Evolutionary conservation across 2,797 vertebrate species (phyloP), one percentile per base, ranked within the genome.

Genomic region (Moxostoma hubbsi): DNA sequence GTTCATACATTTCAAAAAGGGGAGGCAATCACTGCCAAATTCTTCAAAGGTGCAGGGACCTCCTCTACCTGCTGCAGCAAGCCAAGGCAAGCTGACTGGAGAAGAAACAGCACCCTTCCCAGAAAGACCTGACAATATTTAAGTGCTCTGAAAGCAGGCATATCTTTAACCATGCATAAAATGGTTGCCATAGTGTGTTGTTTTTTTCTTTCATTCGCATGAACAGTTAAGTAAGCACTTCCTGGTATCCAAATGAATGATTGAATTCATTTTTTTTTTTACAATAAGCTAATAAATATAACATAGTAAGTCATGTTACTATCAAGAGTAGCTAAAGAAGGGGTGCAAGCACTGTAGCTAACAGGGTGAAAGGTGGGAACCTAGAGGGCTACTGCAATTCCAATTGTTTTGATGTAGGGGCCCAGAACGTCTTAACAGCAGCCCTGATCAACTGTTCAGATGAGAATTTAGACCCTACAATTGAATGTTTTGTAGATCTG

Each of bases 51-150:
- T 89, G 87, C 57, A 74, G 45, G 65, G 79, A 85, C 85, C 86
- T 90, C 89, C 86, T 92, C 84, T 82, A 82, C 87, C 80, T 88
- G 82, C 79, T 69, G 54, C 59, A 86, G 86, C 93, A 92, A 93
- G 93, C 93, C 87, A 75, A 57, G 85, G 86, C 93, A 93, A 69
- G 93, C 83, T 62, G 81, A 83, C 69, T 47, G 50, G 83, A 75
- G 88, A 88, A 88, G 89, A 90, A 80, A 90, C 76, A 88, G 82
- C 91, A 86, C 90, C 91, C 82, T 13, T 89, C 79, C 64, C 51
- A 57, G 88, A 77, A 80, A 83, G 36, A 36, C 36, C 36, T 36
- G 36, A 36, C 36, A 36, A 36, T 4, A 36, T 36, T 73, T 85
- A 87, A 82, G 83, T 82, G 83, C 77, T 80, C 82, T 87, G 86